Evolutionary conservation across 2,113 vertebrate species (phyloP), one percentile per base, ranked within the genome.

Genomic region (Prietella phreatophila): DNA sequence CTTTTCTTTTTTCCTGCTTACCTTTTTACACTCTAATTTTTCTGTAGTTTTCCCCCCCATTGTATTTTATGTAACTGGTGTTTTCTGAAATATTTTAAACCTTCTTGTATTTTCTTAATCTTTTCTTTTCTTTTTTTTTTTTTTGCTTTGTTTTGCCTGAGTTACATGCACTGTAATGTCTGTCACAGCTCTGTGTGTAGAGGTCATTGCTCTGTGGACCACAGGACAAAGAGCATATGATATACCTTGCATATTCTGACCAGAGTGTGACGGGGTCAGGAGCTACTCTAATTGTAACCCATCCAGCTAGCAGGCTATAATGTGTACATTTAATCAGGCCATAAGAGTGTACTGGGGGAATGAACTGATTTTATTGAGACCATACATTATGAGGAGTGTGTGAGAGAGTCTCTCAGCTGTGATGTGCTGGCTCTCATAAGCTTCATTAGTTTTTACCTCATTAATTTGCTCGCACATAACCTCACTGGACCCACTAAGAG

Each of bases 381-480:
- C 95, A 93, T 96, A 95, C 93, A 92, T 94, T 93, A 96, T 94
- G 94, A 96, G 96, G 93, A 47, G 96, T 94, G 95, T 93, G 92
- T 95, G 86, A 63, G 95, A 95, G 91, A 94, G 93, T 91, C 94
- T 94, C 92, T 94, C 94, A 93, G 94, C 94, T 93, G 93, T 94
- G 93, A 95, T 93, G 92, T 92, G 94, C 93, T 94, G 94, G 87
- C 93, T 92, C 91, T 96, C 94, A 90, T 69, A 91, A 93, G 94
- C 94, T 96, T 96, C 95, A 95, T 95, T 95, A 95, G 95, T 96
- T 95, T 96, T 96, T 94, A 95, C 93, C 94, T 94, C 95, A 94
- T 96, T 96, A 95, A 94, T 94, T 95, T 95, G 94, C 91, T 94
- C 93, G 95, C 96, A 94, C 93, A 95, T 92, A 90, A 92, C 92